Evolutionary conservation across 1,140 invertebrate species (phyloP).

Genomic region (Campoletis sonorensis): DNA sequence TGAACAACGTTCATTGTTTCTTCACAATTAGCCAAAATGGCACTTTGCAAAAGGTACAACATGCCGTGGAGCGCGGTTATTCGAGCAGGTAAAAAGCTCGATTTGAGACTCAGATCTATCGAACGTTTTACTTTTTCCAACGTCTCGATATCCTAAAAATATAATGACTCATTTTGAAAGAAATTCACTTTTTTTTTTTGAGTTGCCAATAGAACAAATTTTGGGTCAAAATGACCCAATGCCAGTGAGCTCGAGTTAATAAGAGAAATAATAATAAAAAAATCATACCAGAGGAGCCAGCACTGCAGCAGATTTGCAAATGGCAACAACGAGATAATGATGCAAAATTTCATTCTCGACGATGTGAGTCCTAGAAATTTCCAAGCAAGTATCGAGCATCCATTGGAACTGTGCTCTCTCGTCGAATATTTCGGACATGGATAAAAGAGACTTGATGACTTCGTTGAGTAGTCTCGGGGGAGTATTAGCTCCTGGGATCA

Average conservation of each 20-base stretch:
- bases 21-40: constrained; percentile 77
- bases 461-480: constrained; percentile 82
- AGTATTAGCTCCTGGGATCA: constrained; percentile 77
- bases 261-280: too few relatives aligned
- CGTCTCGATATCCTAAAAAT: constrained; percentile 76
- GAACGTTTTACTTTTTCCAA: constrained; percentile 81
- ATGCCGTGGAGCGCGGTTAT: constrained; percentile 85
- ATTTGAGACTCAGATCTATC: constrained; percentile 81
- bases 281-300: constrained; percentile 77
- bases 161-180: constrained; percentile 7
- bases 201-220: too few relatives aligned
- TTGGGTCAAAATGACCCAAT: too few relatives aligned
- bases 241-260: too few relatives aligned
- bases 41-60: constrained; percentile 86
- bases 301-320: constrained; percentile 84
- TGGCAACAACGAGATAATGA: constrained; percentile 83
- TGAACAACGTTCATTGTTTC: constrained; percentile 81
- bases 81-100: constrained; percentile 81
- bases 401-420: constrained; percentile 84
- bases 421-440: constrained; percentile 85
- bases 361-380: constrained; percentile 80
- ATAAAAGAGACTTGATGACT: constrained; percentile 81
- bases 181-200: not conserved
- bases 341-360: constrained; percentile 84
- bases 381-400: constrained; percentile 83